Percentiles rank a stretch among this genome's conserved stretches.
phyloP scores from a whole-genome alignment of 2,113 vertebrate genomes.

The Struthidea cinerea region DNA sequence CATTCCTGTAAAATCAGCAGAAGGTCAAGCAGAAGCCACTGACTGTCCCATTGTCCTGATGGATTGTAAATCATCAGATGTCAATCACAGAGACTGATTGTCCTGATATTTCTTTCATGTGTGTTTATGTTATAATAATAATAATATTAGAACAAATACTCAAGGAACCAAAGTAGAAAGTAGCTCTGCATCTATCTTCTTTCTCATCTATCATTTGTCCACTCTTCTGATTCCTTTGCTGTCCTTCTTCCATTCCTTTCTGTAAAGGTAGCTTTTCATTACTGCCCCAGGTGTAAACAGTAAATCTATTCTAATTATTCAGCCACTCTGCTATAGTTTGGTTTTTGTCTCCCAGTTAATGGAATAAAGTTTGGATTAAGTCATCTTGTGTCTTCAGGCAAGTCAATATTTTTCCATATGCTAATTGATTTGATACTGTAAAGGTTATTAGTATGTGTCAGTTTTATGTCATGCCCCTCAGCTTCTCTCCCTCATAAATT shows the following conservation, averaged over 20 bases:
- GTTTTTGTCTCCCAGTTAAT: slow-evolving; percentile 64
- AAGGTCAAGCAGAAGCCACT: neutral
- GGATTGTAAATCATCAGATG: neutral
- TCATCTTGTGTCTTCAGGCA: slow-evolving; percentile 71
- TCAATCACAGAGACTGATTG: neutral
- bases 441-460: neutral
- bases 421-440: neutral
- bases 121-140: neutral
- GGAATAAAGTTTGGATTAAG: slow-evolving; percentile 74
- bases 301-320: neutral
- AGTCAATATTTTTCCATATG: neutral
- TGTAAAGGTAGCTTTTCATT: neutral
- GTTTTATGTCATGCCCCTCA: neutral
- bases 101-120: neutral
- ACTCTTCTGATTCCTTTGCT: neutral
- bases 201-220: neutral
- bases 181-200: neutral
- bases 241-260: neutral
- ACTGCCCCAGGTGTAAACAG: neutral
- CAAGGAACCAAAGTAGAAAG: neutral
- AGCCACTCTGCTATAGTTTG: neutral
- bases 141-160: neutral
- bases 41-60: neutral
- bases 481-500: neutral
- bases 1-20: neutral